A percentile compares a stretch with the other conserved stretches of the same genome.
Evolutionary conservation across 2,113 vertebrate genomes (phyloP).

Genomic region (Aspidoscelis tigris): DNA sequence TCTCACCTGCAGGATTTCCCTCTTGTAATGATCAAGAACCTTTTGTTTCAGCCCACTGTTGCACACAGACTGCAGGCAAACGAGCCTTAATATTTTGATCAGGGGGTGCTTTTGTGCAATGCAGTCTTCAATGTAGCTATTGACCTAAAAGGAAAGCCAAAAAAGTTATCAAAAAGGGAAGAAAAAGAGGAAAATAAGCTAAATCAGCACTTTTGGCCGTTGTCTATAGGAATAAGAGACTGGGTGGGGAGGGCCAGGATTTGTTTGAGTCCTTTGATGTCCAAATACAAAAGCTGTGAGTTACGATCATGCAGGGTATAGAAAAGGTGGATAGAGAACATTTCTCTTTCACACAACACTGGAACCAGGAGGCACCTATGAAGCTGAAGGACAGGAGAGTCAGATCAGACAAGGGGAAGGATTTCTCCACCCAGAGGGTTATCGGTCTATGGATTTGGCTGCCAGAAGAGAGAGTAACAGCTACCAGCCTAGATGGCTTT

Average conservation of each 20-base stretch:
- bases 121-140: slow-evolving; percentile 93
- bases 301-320: too few species aligned
- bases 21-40: slow-evolving; percentile 93
- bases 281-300: background rate
- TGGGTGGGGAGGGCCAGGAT: background rate
- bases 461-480: too few species aligned
- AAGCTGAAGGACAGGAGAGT: too few species aligned
- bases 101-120: slow-evolving; percentile 93
- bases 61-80: slow-evolving; percentile 95
- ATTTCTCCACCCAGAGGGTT: too few species aligned
- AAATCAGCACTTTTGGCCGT: background rate
- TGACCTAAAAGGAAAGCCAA: slow-evolving; percentile 72
- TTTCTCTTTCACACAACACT: too few species aligned
- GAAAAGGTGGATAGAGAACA: too few species aligned
- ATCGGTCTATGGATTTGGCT: too few species aligned
- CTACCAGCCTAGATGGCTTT: too few species aligned
- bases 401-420: too few species aligned
- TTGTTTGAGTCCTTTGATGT: background rate
- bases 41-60: slow-evolving; percentile 97
- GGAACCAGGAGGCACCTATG: too few species aligned
- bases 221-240: background rate
- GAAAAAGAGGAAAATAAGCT: background rate
- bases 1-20: slow-evolving; percentile 93
- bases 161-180: too few species aligned
- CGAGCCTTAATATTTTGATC: slow-evolving; percentile 90